A percentile compares a stretch with the other conserved stretches of the same genome.
Conservation (phyloP, 2,797 vertebrate species). For the Glyptemys insculpta region DNA sequence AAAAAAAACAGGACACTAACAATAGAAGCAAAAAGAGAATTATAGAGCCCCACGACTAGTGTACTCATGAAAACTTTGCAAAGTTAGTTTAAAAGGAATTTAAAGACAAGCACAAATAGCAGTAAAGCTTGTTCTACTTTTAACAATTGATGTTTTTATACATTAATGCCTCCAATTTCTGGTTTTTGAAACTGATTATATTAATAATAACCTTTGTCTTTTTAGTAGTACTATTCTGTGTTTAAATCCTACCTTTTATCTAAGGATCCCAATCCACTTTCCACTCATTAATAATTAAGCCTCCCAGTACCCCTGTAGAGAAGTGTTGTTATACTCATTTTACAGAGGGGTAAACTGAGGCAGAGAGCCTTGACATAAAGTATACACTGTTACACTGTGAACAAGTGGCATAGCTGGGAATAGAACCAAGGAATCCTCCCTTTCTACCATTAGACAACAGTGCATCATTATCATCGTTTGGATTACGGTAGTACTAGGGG, state of each 20-base stretch:
- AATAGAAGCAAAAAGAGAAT: conserved; percentile 38
- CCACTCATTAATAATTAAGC: neutral
- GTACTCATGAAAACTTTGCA: conserved; percentile 25
- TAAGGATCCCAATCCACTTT: conserved; percentile 7
- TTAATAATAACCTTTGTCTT: neutral
- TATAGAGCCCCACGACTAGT: conserved; percentile 19
- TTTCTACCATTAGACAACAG: neutral
- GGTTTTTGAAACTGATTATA: conserved; percentile 18
- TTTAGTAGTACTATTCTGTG: neutral
- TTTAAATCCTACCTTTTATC: neutral
- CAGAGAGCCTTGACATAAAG: neutral
- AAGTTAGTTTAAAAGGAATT: conserved; percentile 50
- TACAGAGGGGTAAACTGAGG: accelerated
- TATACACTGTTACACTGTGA: neutral
- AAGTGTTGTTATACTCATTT: neutral
- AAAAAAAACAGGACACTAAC: conserved; percentile 23
- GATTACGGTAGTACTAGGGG: neutral
- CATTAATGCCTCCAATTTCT: neutral
- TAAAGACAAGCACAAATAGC: neutral
- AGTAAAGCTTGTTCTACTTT: conserved; percentile 12
- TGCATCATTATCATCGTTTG: neutral
- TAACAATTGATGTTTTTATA: conserved; percentile 39
- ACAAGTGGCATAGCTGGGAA: neutral
- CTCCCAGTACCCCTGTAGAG: neutral
- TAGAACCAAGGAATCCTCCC: neutral